phyloP scores from a whole-genome alignment of 2,797 vertebrate species.

The Chelmon rostratus region DNA sequence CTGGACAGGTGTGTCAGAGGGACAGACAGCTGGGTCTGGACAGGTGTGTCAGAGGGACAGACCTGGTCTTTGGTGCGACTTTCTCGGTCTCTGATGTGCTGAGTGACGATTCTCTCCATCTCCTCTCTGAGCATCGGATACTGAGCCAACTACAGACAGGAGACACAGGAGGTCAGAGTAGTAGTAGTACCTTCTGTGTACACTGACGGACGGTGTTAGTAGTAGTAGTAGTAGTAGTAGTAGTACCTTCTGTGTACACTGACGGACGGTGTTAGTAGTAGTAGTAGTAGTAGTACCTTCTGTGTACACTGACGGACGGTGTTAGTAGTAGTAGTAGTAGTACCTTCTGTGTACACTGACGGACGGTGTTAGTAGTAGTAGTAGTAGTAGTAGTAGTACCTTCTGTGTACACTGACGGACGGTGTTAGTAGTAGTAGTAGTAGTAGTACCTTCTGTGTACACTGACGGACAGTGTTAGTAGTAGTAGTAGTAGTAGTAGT shows the following conservation, averaged over 20 bases:
- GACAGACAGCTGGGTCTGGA: too few relatives aligned
- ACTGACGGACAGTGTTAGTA: background rate
- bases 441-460: background rate
- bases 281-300: background rate
- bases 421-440: background rate
- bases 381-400: background rate
- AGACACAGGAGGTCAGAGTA: background rate
- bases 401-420: too few relatives aligned
- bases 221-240: background rate
- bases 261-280: background rate
- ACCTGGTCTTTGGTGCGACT: constrained; percentile 95
- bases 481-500: background rate
- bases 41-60: background rate
- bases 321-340: background rate
- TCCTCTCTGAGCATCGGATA: constrained; percentile 96
- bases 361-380: background rate
- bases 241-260: background rate
- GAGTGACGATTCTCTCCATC: constrained; percentile 98
- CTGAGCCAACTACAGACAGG: constrained; percentile 90
- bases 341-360: background rate
- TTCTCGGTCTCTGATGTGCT: constrained; percentile 96
- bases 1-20: background rate
- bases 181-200: too few relatives aligned
- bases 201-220: background rate
- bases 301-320: too few relatives aligned